These are phyloP conservation scores for Anneissia japonica DNA, from an alignment of 35 echinoderm and acorn worm genomes.

Conservation along the genomic window DNA sequence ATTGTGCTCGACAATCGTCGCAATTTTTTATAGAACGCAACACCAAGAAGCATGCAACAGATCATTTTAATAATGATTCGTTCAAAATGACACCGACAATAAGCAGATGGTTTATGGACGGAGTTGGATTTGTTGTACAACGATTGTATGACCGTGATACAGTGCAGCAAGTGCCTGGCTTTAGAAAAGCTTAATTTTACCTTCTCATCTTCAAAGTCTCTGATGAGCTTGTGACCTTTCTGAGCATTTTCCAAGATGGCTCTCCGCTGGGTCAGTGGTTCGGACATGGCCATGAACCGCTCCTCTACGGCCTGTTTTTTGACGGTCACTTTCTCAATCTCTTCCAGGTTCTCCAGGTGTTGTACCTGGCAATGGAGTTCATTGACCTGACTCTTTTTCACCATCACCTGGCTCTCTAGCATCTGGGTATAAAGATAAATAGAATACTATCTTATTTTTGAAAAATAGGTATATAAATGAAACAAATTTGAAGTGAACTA, in stretches of 20 bases:
- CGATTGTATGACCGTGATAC: too few species aligned
- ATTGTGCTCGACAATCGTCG: too few species aligned
- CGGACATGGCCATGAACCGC: slow-evolving; percentile 68
- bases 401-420: slow-evolving; percentile 78
- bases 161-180: too few species aligned
- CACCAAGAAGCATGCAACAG: too few species aligned
- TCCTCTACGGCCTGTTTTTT: slow-evolving; percentile 85
- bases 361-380: slow-evolving; percentile 63
- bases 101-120: too few species aligned
- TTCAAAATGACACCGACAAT: too few species aligned
- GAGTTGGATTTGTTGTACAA: too few species aligned
- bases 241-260: slow-evolving; percentile 66
- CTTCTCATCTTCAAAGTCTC: slow-evolving; percentile 98
- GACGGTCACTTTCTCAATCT: slow-evolving; percentile 90
- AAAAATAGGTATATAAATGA: too few species aligned
- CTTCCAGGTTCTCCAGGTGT: slow-evolving; percentile 50
- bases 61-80: too few species aligned
- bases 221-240: slow-evolving; percentile 66
- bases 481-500: too few species aligned
- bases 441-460: too few species aligned
- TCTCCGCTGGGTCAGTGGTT: slow-evolving; percentile 81
- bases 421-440: slow-evolving; percentile 53
- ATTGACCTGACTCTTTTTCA: slow-evolving; percentile 86
- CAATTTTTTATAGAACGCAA: too few species aligned
- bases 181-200: slow-evolving; percentile 30